Conservation (phyloP, 2,797 vertebrate genomes). For the Gallinago nigripennis region DNA sequence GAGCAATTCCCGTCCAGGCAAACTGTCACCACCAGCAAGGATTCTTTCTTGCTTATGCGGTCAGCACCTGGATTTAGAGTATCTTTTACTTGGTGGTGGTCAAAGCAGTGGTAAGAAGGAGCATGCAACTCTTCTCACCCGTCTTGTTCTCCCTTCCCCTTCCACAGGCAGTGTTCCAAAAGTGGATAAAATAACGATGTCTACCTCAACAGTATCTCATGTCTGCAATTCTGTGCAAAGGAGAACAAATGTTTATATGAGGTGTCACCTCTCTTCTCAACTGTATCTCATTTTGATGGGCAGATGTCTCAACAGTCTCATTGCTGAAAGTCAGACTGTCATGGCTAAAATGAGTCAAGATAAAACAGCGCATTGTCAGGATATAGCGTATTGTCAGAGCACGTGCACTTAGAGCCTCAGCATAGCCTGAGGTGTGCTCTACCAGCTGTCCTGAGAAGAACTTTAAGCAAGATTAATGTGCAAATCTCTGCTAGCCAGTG, state of each 20-base stretch:
- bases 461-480: background rate
- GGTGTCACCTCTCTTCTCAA: background rate
- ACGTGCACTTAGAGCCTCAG: background rate
- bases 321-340: background rate
- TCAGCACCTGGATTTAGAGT: background rate
- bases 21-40: background rate
- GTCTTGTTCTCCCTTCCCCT: background rate
- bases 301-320: background rate
- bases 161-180: background rate
- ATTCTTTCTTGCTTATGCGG: background rate
- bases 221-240: background rate
- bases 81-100: background rate
- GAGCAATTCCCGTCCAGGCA: background rate
- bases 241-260: background rate
- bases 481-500: background rate
- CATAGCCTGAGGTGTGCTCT: background rate
- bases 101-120: background rate
- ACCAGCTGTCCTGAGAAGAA: background rate
- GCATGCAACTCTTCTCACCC: background rate
- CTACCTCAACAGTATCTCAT: accelerated
- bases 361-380: background rate
- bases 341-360: background rate
- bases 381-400: background rate
- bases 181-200: background rate
- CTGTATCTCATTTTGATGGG: background rate